phyloP scores from a whole-genome alignment of 2,797 vertebrate species.

The Sebastes elongatus region DNA sequence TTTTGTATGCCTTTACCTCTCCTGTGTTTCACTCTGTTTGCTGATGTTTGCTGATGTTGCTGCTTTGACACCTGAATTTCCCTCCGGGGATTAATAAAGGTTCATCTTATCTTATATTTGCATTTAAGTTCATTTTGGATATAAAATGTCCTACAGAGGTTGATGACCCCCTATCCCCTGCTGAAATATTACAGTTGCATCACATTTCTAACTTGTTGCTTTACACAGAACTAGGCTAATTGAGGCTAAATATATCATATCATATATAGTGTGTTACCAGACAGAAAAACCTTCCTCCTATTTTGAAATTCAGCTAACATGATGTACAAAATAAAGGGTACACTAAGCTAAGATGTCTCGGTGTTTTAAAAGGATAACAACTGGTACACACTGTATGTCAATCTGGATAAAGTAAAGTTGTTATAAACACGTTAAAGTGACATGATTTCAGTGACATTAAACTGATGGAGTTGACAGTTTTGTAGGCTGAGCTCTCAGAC shows the following conservation, averaged over 20 bases:
- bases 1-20: too few species aligned
- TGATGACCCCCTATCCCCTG: not conserved
- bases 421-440: not conserved
- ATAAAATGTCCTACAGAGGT: not conserved
- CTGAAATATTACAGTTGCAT: conserved; percentile 46
- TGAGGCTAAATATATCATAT: conserved; percentile 58
- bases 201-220: conserved; percentile 58
- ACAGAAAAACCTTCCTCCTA: not conserved
- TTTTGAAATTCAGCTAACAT: not conserved
- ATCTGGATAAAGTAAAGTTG: too few species aligned
- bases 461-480: not conserved
- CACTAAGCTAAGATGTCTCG: not conserved
- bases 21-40: too few species aligned
- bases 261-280: not conserved
- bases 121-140: not conserved
- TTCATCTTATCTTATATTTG: not conserved
- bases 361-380: not conserved
- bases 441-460: not conserved
- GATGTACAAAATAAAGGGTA: not conserved
- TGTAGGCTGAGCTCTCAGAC: not conserved
- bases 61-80: too few species aligned
- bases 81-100: too few species aligned
- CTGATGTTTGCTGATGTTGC: too few species aligned
- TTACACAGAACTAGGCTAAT: conserved; percentile 64
- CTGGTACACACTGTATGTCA: not conserved